Base-by-base conservation (phyloP, 2,113 vertebrate species). In the Spermophilus dauricus region DNA sequence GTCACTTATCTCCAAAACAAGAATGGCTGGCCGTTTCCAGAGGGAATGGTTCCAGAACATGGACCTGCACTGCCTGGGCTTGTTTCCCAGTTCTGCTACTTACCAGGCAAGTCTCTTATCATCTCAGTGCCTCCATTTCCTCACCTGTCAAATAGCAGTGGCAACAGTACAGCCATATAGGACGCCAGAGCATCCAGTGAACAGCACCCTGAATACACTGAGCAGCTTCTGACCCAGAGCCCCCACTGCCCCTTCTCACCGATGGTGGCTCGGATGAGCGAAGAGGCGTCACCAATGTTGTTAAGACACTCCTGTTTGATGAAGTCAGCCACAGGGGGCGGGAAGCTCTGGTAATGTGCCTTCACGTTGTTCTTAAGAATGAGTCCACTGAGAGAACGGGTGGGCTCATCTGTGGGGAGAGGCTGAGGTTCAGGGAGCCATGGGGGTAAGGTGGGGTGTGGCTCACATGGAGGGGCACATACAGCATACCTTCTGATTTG, bases 341-440 rank as follows among this genome's bases (percentile, higher is more conserved):
- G 99, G 82, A 99, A 99, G 98, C 99, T 99, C 99, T 99, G 99
- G 98, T 99, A 99, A 96, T 99, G 99, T 0, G 99, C 99, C 97
- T 99, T 99, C 53, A 99, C 99, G 0, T 99, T 99, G 98, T 99
- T 99, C 98, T 99, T 99, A 94, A 99, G 98, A 91, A 99, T 99
- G 72, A 99, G 98, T n/a, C 99, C 99, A 11, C 99, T 99, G 63
- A 99, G 99, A 4, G 99, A 99, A 28, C 99, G 99, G 0, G 99
- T 99, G 0, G 99, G 99, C 96, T 99, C 99, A 77, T 99, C 99
- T 99, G 89, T 28, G 73, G 61, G 28, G 95, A 45, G 95, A n/a
- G 22, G 37, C 45, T 17, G 42, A 86, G 56, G 77, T 93, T 96
- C 65, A 97, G 89, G 73, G 65, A 26, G 39, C 70, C 58, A 56